phyloP scores from a whole-genome alignment of 2,113 vertebrate genomes.

The Osmerus eperlanus region DNA sequence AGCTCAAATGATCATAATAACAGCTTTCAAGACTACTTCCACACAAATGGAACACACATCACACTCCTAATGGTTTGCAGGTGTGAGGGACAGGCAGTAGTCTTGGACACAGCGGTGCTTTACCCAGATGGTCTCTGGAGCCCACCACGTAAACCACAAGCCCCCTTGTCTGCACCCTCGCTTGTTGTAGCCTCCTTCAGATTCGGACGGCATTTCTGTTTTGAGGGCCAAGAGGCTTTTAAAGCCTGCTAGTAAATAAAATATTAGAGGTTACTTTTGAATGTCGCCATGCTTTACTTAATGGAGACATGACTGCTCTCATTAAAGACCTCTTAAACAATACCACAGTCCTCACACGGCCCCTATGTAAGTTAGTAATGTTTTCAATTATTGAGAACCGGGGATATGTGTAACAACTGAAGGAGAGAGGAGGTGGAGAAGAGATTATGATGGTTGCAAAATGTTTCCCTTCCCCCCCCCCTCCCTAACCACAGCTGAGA shows the following conservation, averaged over 20 bases:
- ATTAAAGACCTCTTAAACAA: slow-evolving; percentile 54
- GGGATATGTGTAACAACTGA: no score
- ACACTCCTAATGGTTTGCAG: no score
- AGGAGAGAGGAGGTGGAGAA: slow-evolving; percentile 3
- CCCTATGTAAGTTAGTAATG: slow-evolving; percentile 24
- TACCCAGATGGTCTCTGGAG: no score
- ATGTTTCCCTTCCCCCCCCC: slow-evolving; percentile 20
- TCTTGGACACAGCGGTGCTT: no score
- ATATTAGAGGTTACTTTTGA: slow-evolving; percentile 52
- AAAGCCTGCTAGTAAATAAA: slow-evolving; percentile 60
- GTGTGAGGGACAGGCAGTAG: no score
- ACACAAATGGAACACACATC: no score
- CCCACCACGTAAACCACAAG: background rate
- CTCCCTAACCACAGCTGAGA: slow-evolving; percentile 18
- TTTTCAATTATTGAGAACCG: no score
- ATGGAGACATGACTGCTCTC: slow-evolving; percentile 48
- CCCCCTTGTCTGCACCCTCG: background rate
- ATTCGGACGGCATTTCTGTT: background rate
- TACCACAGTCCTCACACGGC: background rate
- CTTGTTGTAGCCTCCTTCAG: background rate
- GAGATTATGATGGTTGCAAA: slow-evolving; percentile 31
- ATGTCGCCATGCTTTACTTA: slow-evolving; percentile 45
- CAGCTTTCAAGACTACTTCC: no score
- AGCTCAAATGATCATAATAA: no score
- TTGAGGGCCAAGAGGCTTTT: slow-evolving; percentile 46